These are phyloP conservation scores for Tachysurus fulvidraco DNA, from an alignment of 2,113 vertebrate species.

Conservation along the genomic window DNA sequence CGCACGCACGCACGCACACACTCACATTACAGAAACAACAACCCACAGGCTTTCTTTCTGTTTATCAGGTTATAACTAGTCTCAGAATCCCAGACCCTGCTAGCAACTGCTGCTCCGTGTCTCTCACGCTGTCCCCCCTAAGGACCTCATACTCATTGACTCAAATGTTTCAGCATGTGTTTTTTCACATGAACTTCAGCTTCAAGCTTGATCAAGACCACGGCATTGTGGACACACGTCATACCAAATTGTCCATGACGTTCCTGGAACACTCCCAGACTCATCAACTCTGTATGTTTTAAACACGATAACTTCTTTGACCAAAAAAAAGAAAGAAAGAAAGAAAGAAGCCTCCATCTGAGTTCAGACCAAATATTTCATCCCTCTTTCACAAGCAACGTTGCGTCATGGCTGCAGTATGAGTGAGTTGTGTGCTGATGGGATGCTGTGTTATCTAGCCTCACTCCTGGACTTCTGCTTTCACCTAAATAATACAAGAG, in stretches of 20 bases:
- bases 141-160: background rate
- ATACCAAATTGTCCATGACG: too few relatives aligned
- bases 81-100: background rate
- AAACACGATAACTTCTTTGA: background rate
- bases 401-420: background rate
- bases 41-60: background rate
- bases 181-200: background rate
- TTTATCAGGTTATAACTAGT: background rate
- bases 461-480: background rate
- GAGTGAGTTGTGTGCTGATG: background rate
- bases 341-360: background rate
- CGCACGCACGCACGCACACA: slow-evolving; percentile 1
- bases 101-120: background rate
- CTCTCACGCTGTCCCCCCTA: background rate
- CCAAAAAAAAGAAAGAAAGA: background rate
- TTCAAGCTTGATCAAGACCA: background rate
- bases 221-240: background rate
- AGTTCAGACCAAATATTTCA: background rate
- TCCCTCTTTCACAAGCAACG: background rate
- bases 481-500: background rate
- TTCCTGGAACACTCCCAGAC: background rate
- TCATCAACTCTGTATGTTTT: background rate
- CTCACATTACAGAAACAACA: background rate
- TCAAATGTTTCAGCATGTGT: background rate
- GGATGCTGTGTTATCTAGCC: background rate